Conservation (phyloP, 2,888 invertebrate species). For the Protonemura montana region DNA sequence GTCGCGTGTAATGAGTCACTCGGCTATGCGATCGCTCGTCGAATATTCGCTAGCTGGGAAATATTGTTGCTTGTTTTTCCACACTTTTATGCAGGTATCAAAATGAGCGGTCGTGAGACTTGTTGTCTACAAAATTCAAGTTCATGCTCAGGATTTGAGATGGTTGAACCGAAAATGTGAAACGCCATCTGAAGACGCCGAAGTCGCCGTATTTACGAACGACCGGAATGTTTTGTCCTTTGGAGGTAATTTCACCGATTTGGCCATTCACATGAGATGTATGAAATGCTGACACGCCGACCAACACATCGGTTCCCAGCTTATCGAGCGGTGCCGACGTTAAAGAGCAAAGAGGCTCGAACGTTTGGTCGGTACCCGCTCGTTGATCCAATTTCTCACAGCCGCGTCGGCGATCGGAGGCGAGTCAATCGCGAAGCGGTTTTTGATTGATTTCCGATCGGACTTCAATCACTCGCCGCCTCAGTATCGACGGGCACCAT, state of each 20-base stretch:
- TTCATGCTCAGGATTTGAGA: not conserved
- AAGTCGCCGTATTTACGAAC: not conserved
- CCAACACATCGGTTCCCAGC: not conserved
- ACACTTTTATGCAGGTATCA: not conserved
- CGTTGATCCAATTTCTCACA: constrained; percentile 1
- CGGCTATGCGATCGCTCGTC: not conserved
- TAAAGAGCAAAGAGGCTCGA: not conserved
- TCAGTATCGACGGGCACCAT: not conserved
- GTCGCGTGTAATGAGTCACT: not conserved
- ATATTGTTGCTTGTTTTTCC: not conserved
- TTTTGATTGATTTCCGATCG: not conserved
- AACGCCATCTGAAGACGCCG: not conserved
- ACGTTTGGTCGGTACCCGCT: not conserved
- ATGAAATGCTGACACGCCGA: not conserved
- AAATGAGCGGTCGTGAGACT: not conserved
- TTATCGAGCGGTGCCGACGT: not conserved
- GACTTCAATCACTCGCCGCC: constrained; percentile 5
- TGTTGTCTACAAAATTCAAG: not conserved
- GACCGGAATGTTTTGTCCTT: not conserved
- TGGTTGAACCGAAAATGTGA: not conserved
- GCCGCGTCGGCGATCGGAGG: not conserved
- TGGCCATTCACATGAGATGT: not conserved
- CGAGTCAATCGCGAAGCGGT: not conserved
- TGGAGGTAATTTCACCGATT: no score
- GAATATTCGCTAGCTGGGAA: not conserved